phyloP scores from a whole-genome alignment of 2,113 vertebrate genomes.

The Odocoileus hemionus region DNA sequence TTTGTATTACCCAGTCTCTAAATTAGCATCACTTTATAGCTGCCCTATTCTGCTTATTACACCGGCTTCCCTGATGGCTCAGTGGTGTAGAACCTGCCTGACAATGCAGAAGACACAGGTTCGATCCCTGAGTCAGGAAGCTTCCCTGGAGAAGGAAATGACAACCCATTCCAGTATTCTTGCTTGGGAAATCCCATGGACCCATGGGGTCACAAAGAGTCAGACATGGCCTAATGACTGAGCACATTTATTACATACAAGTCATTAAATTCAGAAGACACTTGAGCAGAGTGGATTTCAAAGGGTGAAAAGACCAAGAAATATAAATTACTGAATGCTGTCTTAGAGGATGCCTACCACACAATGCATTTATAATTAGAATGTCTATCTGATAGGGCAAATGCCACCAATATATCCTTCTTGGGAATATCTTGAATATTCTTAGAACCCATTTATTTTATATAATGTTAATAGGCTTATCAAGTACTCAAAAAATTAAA shows the following conservation, averaged over 20 bases:
- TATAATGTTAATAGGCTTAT: background rate
- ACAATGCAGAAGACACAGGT: rapidly evolving
- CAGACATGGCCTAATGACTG: background rate
- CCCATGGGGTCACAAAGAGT: background rate
- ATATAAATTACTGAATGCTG: background rate
- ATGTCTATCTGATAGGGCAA: background rate
- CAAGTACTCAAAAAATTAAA: background rate
- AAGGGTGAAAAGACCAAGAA: background rate
- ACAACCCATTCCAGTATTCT: background rate
- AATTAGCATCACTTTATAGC: background rate
- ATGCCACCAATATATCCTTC: background rate
- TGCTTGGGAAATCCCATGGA: background rate
- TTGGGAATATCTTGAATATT: background rate
- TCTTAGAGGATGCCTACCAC: background rate
- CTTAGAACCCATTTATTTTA: background rate
- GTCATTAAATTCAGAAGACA: background rate
- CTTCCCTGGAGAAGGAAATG: background rate
- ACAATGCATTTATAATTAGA: background rate
- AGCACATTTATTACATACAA: background rate
- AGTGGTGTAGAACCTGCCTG: background rate
- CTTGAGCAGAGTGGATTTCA: background rate
- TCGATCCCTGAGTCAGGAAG: background rate
- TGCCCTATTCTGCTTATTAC: background rate
- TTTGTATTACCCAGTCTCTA: background rate
- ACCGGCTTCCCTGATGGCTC: background rate